Evolutionary conservation across 2,113 vertebrate species (phyloP).

Genomic region (Chelonoidis abingdonii): DNA sequence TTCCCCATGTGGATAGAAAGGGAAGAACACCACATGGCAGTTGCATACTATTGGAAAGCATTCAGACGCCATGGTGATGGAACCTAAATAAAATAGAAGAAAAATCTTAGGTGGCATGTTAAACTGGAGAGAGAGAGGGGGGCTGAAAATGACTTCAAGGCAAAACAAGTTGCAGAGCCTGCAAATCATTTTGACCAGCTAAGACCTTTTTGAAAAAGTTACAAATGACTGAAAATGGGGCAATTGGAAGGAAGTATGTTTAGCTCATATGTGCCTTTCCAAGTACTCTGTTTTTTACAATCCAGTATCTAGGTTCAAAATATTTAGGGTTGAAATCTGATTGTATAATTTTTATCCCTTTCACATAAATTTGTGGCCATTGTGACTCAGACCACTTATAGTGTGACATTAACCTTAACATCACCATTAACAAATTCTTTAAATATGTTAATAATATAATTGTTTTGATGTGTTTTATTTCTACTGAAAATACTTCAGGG

Average conservation of each 20-base stretch:
- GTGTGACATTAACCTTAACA: background rate
- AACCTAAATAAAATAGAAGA: background rate
- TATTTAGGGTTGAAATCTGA: background rate
- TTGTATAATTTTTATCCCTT: background rate
- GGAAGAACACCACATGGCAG: background rate
- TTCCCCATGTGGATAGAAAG: background rate
- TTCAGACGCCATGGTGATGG: background rate
- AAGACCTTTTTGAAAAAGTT: background rate
- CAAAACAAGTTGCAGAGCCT: background rate
- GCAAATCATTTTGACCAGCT: background rate
- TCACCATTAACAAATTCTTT: background rate
- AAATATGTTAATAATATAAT: background rate
- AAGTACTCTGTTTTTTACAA: background rate
- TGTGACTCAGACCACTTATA: background rate
- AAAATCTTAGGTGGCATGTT: background rate
- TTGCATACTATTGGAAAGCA: background rate
- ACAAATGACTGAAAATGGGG: background rate
- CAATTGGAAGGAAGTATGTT: background rate
- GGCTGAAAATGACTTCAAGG: background rate
- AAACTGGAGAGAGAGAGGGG: background rate
- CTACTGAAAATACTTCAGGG: background rate
- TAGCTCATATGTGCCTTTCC: background rate
- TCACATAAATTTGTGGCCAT: background rate
- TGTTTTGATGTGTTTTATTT: background rate
- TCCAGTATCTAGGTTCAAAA: conserved; percentile 3